These are phyloP conservation scores for Pharmacophagus antenor DNA, from an alignment of 2,888 invertebrate genomes.

Conservation along the genomic window DNA sequence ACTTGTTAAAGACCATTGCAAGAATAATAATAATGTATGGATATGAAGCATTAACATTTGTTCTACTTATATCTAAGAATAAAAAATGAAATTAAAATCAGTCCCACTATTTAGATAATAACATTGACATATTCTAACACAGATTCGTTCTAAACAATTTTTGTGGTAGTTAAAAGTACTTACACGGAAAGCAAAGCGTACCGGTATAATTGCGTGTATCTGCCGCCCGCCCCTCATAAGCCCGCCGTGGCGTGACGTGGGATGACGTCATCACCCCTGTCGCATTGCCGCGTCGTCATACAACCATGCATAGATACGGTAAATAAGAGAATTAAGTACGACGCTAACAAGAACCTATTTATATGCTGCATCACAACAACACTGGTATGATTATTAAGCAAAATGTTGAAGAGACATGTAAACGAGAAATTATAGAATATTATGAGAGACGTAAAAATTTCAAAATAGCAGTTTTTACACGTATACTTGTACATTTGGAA, in stretches of 20 bases:
- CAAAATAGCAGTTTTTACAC: not conserved
- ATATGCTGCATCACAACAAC: slow-evolving; percentile 21
- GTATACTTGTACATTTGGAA: not conserved
- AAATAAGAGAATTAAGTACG: slow-evolving; percentile 26
- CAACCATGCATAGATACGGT: slow-evolving; percentile 18
- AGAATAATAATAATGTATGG: too few species aligned
- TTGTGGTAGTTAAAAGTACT: too few species aligned
- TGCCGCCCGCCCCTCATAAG: not conserved
- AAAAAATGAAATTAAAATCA: too few species aligned
- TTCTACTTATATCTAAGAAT: too few species aligned
- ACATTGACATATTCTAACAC: too few species aligned
- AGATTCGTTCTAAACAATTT: too few species aligned
- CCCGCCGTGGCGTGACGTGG: slow-evolving; percentile 13
- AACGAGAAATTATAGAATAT: not conserved
- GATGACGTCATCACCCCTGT: slow-evolving; percentile 26
- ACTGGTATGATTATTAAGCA: slow-evolving; percentile 23
- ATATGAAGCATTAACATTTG: too few species aligned
- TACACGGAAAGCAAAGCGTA: slow-evolving; percentile 4
- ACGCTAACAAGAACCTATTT: slow-evolving; percentile 27
- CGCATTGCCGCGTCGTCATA: slow-evolving; percentile 27
- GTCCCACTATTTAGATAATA: too few species aligned
- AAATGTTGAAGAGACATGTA: not conserved
- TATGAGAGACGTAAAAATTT: not conserved
- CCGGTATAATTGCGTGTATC: slow-evolving; percentile 10
- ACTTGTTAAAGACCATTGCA: too few species aligned